Base-by-base conservation (phyloP, 2,113 vertebrate genomes). In the Scartelaos histophorus region DNA sequence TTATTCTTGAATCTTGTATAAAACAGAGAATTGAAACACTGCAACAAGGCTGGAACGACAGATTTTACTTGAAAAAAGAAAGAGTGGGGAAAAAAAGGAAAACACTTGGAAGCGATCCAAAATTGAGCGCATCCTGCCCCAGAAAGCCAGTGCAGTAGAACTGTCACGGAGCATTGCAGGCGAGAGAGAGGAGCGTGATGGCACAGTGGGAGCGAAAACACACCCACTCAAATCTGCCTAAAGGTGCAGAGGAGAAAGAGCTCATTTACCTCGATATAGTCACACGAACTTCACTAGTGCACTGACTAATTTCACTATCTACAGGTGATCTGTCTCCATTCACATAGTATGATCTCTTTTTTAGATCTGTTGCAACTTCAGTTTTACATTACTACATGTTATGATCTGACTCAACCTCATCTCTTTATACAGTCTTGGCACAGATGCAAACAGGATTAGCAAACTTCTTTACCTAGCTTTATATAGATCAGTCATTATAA, bases 81-180 rank as follows among this genome's bases (percentile, higher is more conserved):
- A 15, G 56, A 25, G 22, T 43, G 38, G 10, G 21, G 13, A 15
- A 25, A 25, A 13, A 34, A 83, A 71, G 70, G 82, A 24, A 84
- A 85, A 79, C 25, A 13, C 49, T 88, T 90, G 88, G 83, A 89
- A 81, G 76, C 77, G 66, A 76, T 80, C 84, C 86, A 89, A 79
- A 75, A 72, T 62, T 15, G 71, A 85, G 69, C 21, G 71, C 80
- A 79, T 70, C 57, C 47, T 83, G 87, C 73, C 87, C 85, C 79
- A 87, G 82, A 91, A 90, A 90, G 80, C 81, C 69, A 78, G 79
- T 84, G 90, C 87, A 83, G 87, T 84, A 80, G 77, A 86, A 79
- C 85, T 87, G 88, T 89, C 88, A 89, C 82, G 74, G 84, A 89
- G 86, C 83, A 81, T 79, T 89, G 87, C 87, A 84, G 86, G 68